phyloP scores from a whole-genome alignment of 2,113 vertebrate genomes.

The Lasiurus borealis region DNA sequence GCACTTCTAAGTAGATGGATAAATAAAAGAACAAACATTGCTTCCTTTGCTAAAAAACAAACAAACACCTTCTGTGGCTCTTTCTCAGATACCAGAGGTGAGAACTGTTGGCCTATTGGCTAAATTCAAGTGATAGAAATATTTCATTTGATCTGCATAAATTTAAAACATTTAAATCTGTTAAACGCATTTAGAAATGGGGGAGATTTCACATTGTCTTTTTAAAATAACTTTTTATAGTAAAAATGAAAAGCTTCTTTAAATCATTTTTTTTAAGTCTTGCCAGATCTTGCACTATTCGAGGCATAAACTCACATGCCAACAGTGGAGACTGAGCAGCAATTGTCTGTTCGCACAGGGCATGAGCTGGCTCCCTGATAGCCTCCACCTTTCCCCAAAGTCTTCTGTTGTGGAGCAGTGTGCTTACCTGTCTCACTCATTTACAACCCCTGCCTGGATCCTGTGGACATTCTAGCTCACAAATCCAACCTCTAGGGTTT shows the following conservation, averaged over 20 bases:
- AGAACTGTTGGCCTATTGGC: background rate
- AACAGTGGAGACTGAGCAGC: background rate
- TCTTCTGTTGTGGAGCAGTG: background rate
- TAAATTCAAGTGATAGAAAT: constrained; percentile 10
- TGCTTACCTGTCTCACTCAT: background rate
- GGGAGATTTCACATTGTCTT: background rate
- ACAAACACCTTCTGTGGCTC: background rate
- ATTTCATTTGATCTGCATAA: background rate
- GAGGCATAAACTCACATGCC: background rate
- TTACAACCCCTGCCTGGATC: background rate
- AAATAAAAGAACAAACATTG: background rate
- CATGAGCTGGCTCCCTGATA: background rate
- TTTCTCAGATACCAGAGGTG: background rate
- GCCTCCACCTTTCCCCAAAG: background rate
- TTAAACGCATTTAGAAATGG: background rate
- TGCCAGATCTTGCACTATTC: background rate
- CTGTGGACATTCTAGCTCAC: background rate
- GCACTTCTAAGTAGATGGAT: background rate
- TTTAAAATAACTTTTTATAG: background rate
- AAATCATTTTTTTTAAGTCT: background rate
- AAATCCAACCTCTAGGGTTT: background rate
- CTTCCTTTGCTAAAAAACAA: background rate
- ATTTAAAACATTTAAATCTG: background rate
- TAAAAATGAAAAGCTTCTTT: background rate
- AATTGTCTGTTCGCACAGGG: background rate